These are phyloP conservation scores for Octomys mimax DNA, from an alignment of 2,797 vertebrate genomes.

Conservation along the genomic window DNA sequence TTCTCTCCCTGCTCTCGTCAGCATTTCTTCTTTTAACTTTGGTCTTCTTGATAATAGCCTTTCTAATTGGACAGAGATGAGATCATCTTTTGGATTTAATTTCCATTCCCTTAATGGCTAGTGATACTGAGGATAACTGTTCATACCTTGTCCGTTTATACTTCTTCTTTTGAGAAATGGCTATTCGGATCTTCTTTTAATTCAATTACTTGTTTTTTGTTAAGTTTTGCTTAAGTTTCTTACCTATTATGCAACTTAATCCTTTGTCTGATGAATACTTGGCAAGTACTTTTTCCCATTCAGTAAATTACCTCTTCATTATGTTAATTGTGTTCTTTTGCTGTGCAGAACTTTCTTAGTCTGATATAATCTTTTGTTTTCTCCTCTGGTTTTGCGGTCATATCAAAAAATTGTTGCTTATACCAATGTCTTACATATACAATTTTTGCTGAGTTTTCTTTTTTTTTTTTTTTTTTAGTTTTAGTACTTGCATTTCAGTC, in stretches of 20 bases:
- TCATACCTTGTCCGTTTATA: not conserved
- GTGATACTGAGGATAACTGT: not conserved
- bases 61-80: not conserved
- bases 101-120: not conserved
- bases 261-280: not conserved
- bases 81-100: not conserved
- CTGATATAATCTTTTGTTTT: not conserved
- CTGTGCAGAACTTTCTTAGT: not conserved
- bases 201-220: not conserved
- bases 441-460: not conserved
- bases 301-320: not conserved
- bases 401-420: not conserved
- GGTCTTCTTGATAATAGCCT: not conserved
- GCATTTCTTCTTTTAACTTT: not conserved
- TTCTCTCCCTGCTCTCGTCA: not conserved
- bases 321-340: not conserved
- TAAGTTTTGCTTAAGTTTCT: not conserved
- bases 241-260: not conserved
- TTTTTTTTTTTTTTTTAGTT: not conserved
- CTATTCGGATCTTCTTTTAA: not conserved
- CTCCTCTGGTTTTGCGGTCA: not conserved
- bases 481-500: not conserved
- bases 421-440: not conserved
- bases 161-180: not conserved
- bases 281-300: not conserved